These are phyloP conservation scores for Nothocercus julius DNA, from an alignment of 2,113 vertebrate species.

Conservation along the genomic window DNA sequence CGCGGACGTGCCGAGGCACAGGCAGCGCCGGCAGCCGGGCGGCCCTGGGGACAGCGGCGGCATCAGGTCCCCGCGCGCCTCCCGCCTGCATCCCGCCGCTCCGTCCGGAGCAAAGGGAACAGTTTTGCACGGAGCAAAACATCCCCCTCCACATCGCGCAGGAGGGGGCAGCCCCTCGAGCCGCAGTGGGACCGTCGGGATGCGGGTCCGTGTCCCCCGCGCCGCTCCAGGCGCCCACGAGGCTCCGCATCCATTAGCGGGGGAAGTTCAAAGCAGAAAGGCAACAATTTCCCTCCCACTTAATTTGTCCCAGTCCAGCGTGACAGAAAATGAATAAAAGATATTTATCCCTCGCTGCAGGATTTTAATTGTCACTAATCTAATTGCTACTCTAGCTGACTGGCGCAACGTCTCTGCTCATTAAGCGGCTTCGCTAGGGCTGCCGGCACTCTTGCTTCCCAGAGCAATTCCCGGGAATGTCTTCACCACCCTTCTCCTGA, in stretches of 20 bases:
- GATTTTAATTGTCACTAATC: slow-evolving; percentile 79
- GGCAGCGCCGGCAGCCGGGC: slow-evolving; percentile 82
- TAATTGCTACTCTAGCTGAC: slow-evolving; percentile 74
- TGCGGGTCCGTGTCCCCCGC: background rate
- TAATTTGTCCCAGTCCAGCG: slow-evolving; percentile 51
- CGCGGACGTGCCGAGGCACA: slow-evolving; percentile 82
- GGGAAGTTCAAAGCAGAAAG: slow-evolving; percentile 43
- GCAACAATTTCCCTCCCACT: slow-evolving; percentile 57
- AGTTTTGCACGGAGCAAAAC: background rate
- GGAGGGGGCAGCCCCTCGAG: background rate
- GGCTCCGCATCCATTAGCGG: background rate
- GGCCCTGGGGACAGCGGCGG: slow-evolving; percentile 63
- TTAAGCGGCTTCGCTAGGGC: slow-evolving; percentile 59
- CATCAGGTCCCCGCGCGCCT: background rate
- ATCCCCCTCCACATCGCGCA: accelerated
- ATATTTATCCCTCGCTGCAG: slow-evolving; percentile 71
- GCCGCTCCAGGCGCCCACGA: background rate
- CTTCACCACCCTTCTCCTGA: background rate
- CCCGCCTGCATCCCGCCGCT: no score
- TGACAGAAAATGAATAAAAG: slow-evolving; percentile 64
- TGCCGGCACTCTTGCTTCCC: slow-evolving; percentile 8
- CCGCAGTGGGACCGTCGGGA: background rate
- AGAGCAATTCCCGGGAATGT: background rate
- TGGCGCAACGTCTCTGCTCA: slow-evolving; percentile 59
- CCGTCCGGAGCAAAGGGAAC: background rate